Conservation (phyloP, 2,797 vertebrate genomes). For the Cirrhinus mrigala region DNA sequence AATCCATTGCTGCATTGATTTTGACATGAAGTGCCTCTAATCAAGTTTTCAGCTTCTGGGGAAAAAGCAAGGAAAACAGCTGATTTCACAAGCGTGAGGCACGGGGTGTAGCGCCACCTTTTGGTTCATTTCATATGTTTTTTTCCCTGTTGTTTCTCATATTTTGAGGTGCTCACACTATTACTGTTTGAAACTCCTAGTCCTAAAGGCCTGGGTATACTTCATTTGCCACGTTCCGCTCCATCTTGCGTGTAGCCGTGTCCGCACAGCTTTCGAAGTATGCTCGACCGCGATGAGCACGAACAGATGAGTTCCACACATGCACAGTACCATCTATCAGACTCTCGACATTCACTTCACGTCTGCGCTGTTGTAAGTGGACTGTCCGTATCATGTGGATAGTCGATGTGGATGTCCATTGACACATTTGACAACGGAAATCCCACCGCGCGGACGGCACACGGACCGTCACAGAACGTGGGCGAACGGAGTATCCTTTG, state of each 20-base stretch:
- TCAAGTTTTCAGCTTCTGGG: slow-evolving; percentile 43
- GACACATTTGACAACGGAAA: neutral
- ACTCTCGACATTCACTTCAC: neutral
- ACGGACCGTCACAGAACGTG: neutral
- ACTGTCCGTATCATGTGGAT: neutral
- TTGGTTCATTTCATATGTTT: neutral
- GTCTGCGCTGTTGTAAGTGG: neutral
- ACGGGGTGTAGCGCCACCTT: neutral
- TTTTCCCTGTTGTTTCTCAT: neutral
- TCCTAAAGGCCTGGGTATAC: neutral
- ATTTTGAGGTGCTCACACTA: neutral
- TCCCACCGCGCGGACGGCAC: no score
- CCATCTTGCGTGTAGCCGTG: neutral
- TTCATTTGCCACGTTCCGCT: neutral
- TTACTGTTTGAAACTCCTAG: neutral
- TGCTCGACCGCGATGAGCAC: neutral
- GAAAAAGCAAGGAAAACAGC: slow-evolving; percentile 22
- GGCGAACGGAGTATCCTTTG: neutral
- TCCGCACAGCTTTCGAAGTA: neutral
- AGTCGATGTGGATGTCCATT: no score
- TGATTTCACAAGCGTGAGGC: neutral
- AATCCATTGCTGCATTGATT: slow-evolving; percentile 59
- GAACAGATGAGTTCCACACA: neutral
- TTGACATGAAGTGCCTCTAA: slow-evolving; percentile 52
- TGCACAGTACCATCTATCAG: neutral